Conservation (phyloP, 1,140 invertebrate species). For the Akabosia matsudoensis region DNA sequence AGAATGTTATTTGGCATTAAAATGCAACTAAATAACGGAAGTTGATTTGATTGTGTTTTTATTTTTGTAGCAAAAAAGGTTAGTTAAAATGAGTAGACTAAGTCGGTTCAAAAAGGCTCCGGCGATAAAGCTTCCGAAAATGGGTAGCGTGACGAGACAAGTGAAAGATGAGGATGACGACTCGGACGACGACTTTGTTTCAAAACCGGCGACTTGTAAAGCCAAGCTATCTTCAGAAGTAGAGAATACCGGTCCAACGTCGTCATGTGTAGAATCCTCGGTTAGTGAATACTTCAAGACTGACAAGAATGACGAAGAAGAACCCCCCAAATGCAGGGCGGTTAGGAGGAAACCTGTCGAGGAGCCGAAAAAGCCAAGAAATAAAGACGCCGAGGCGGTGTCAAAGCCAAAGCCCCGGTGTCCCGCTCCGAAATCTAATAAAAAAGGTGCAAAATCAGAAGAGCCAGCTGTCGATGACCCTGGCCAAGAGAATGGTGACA, state of each 20-base stretch:
- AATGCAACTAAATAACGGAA: too few relatives aligned
- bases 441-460: not conserved
- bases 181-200: not conserved
- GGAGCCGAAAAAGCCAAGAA: not conserved
- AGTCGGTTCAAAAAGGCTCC: too few relatives aligned
- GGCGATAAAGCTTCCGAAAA: too few relatives aligned
- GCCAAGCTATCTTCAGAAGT: not conserved
- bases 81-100: too few relatives aligned
- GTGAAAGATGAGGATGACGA: not conserved
- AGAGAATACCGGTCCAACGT: not conserved
- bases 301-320: too few relatives aligned
- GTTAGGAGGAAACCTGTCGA: not conserved
- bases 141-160: too few relatives aligned
- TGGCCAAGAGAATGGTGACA: not conserved
- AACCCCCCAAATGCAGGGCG: not conserved
- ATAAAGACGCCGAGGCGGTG: too few relatives aligned
- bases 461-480: not conserved
- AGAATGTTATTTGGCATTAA: too few relatives aligned
- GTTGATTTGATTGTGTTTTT: too few relatives aligned
- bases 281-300: not conserved
- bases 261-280: not conserved
- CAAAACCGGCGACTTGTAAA: not conserved
- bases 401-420: too few relatives aligned
- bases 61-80: too few relatives aligned
- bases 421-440: not conserved